Percentiles rank a stretch among this genome's conserved stretches.
Conservation (phyloP, 53 echinoderm and acorn worm genomes). For the Temnopleurus reevesii region DNA sequence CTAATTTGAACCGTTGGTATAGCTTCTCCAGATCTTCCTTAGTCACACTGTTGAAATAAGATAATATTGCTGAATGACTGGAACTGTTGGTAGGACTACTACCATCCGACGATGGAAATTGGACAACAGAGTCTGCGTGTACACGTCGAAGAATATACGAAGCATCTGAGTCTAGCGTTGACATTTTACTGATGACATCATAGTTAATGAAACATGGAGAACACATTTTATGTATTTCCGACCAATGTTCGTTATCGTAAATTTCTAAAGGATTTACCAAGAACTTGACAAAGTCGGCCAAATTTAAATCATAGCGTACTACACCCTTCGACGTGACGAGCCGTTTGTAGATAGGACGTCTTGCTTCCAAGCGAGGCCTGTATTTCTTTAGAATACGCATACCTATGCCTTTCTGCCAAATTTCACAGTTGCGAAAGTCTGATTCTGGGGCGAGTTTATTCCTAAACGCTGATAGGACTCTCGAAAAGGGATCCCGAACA, state of each 20-base stretch:
- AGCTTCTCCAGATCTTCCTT: constrained; percentile 28
- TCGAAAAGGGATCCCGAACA: constrained; percentile 67
- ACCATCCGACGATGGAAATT: constrained; percentile 61
- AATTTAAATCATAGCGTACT: constrained; percentile 62
- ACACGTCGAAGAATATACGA: constrained; percentile 61
- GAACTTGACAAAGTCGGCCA: constrained; percentile 63
- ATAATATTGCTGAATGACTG: background rate
- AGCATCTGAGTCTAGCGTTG: constrained; percentile 59
- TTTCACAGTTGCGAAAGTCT: background rate
- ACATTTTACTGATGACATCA: constrained; percentile 63
- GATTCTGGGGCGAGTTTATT: constrained; percentile 71
- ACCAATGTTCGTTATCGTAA: constrained; percentile 65
- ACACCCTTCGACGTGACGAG: background rate
- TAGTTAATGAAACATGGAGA: constrained; percentile 66
- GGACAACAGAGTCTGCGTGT: constrained; percentile 59
- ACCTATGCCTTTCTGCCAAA: constrained; percentile 39
- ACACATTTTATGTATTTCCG: constrained; percentile 45
- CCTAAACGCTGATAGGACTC: constrained; percentile 67
- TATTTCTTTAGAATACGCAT: constrained; percentile 1
- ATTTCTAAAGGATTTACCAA: background rate
- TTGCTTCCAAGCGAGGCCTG: background rate
- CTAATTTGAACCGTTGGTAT: constrained; percentile 43
- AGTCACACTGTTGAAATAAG: constrained; percentile 51
- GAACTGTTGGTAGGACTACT: constrained; percentile 79
- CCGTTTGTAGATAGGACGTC: background rate